phyloP scores from a whole-genome alignment of 2,888 invertebrate species.

The Ochlodes sylvanus region DNA sequence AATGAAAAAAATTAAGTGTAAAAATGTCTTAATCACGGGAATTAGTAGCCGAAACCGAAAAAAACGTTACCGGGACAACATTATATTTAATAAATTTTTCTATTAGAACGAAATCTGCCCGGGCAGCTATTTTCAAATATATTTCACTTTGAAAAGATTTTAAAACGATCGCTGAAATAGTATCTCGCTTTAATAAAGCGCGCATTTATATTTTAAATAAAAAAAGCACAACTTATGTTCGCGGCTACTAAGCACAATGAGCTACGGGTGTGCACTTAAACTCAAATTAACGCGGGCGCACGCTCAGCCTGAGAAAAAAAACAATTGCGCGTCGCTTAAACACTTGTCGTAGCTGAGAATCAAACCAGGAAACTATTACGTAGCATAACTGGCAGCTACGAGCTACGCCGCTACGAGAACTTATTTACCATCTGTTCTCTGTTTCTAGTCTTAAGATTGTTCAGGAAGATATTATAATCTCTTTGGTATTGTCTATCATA shows the following conservation, averaged over 20 bases:
- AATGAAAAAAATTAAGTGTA: too few relatives aligned
- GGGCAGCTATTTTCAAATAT: too few relatives aligned
- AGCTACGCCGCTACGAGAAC: constrained; percentile 5
- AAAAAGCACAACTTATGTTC: not conserved
- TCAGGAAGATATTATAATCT: not conserved
- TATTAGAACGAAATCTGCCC: too few relatives aligned
- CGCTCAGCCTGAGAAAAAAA: constrained; percentile 18
- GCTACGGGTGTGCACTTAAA: constrained; percentile 14
- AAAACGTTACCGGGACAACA: too few relatives aligned
- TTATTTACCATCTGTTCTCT: not conserved
- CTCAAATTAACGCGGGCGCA: constrained; percentile 31
- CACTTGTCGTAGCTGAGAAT: constrained; percentile 8
- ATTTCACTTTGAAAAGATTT: too few relatives aligned
- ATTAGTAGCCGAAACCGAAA: too few relatives aligned
- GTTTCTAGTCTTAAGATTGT: not conserved
- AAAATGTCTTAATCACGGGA: too few relatives aligned
- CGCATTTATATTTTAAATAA: too few relatives aligned
- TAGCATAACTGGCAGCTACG: not conserved
- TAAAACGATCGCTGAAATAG: too few relatives aligned
- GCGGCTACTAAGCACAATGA: not conserved
- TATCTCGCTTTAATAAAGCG: too few relatives aligned
- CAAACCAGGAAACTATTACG: constrained; percentile 3
- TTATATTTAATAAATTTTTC: too few relatives aligned
- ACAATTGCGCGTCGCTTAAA: constrained; percentile 23
- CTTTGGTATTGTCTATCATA: not conserved